Evolutionary conservation across 2,113 vertebrate genomes (phyloP), one percentile per base, ranked within the genome.

Genomic region (Sterna hirundo): DNA sequence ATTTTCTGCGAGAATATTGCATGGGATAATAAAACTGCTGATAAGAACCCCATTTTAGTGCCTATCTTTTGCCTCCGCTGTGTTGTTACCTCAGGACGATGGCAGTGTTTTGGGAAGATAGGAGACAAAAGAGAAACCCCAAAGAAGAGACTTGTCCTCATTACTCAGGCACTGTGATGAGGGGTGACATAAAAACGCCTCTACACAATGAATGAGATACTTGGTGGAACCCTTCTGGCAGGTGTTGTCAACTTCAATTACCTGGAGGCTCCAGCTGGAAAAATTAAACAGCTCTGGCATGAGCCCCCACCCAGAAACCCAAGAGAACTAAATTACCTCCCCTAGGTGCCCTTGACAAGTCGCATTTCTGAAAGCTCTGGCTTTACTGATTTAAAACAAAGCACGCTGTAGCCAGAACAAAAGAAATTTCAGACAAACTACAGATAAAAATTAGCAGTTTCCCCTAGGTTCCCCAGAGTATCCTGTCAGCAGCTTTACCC

Each of bases 1-100:
- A 93, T 97, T 97, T 96, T 88, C 92, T 88, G 52, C 7, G 20
- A 83, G 90, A 89, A 94, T 93, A 93, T 94, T 94, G 88, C 90
- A 94, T 16, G 52, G 86, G 83, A 91, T 93, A 97, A 94, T 95
- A 96, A 96, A 97, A 94, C 78, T 57, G 55, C 75, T 95, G 95
- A 94, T 94, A 96, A 96, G 80, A 86, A 82, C 82, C 72, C 91
- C 51, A 85, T 94, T 97, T 95, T 85, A 93, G 78, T 83, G 62
- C 62, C 7, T 94, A 94, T 94, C 96, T 96, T 92, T 88, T 83
- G 82, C 91, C 91, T 88, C 83, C 69, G 70, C 81, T 57, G 83
- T 86, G 81, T 91, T 94, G 81, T 94, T 96, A 95, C 95, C 66
- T 94, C 71, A 83, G 81, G 91, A 95, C 94, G 94, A 94, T 32